phyloP scores from a whole-genome alignment of 2,888 invertebrate species.

The Chaetoderma sp. region DNA sequence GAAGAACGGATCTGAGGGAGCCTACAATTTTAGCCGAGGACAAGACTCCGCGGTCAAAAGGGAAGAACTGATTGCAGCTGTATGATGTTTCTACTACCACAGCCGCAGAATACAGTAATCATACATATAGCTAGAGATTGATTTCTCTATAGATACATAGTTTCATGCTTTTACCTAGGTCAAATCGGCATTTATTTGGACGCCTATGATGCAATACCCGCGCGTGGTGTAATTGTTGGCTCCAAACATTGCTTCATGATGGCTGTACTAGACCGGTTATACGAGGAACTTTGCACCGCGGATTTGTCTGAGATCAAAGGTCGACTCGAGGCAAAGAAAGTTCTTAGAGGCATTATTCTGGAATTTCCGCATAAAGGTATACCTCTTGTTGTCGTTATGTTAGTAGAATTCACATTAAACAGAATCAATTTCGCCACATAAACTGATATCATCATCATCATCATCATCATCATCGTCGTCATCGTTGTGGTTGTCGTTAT shows the following conservation, averaged over 20 bases:
- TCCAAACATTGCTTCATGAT: conserved; percentile 55
- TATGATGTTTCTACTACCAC: too few species aligned
- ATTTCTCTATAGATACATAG: too few species aligned
- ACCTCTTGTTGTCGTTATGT: neutral
- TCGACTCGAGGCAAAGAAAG: conserved; percentile 40
- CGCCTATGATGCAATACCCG: conserved; percentile 48
- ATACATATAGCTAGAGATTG: too few species aligned
- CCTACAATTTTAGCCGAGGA: too few species aligned
- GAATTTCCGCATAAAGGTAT: conserved; percentile 53
- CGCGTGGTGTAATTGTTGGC: conserved; percentile 44
- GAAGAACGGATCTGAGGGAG: too few species aligned
- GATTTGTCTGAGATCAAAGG: conserved; percentile 51
- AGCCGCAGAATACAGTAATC: too few species aligned
- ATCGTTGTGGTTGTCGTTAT: neutral
- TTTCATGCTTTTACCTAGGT: conserved; percentile 45
- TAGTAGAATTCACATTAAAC: neutral
- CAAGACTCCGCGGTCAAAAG: too few species aligned
- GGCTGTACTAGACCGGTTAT: conserved; percentile 47
- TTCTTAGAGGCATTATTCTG: conserved; percentile 47
- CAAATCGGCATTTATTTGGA: conserved; percentile 54
- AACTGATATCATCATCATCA: neutral
- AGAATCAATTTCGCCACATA: neutral
- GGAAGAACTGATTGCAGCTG: too few species aligned
- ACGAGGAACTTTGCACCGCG: conserved; percentile 39
- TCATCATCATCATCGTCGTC: conserved; percentile 8